Percentiles rank a stretch among this genome's conserved stretches.
Evolutionary conservation across 2,888 invertebrate species (phyloP).

Genomic region (Bugulina stolonifera): DNA sequence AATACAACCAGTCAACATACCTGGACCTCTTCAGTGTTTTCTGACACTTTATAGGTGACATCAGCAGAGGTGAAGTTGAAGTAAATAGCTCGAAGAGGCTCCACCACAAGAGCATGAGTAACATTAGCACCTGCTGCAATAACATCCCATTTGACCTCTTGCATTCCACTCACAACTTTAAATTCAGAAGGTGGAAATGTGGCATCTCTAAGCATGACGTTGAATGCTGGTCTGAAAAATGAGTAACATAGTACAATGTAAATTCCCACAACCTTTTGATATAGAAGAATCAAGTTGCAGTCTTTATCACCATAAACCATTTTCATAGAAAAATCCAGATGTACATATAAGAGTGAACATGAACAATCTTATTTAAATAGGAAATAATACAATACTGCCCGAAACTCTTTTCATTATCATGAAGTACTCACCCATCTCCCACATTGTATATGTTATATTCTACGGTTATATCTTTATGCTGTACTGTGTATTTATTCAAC

Average conservation of each 20-base stretch:
- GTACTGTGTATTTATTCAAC: slow-evolving; percentile 89
- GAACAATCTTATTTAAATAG: too few relatives aligned
- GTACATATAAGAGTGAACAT: too few relatives aligned
- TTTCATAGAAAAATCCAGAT: too few relatives aligned
- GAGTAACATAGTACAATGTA: slow-evolving; percentile 25
- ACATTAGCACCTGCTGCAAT: slow-evolving; percentile 90
- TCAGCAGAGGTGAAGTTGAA: slow-evolving; percentile 96
- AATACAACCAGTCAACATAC: slow-evolving; percentile 33
- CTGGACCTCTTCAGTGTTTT: slow-evolving; percentile 64
- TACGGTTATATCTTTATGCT: slow-evolving; percentile 89
- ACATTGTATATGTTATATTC: slow-evolving; percentile 91
- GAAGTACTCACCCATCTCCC: slow-evolving; percentile 63
- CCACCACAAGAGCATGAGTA: slow-evolving; percentile 83
- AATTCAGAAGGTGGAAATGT: slow-evolving; percentile 90
- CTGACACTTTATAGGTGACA: slow-evolving; percentile 77
- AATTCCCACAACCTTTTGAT: too few relatives aligned
- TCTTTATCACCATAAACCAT: too few relatives aligned
- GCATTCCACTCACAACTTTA: slow-evolving; percentile 78
- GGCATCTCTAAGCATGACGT: slow-evolving; percentile 79
- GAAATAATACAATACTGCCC: too few relatives aligned
- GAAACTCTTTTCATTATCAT: too few relatives aligned
- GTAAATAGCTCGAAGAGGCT: slow-evolving; percentile 82
- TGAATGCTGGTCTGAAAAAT: slow-evolving; percentile 66
- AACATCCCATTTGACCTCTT: slow-evolving; percentile 70
- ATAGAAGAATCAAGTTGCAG: too few relatives aligned